A percentile compares a stretch with the other conserved stretches of the same genome.
phyloP scores from a whole-genome alignment of 2,888 invertebrate genomes.

The Pristionchus exspectatus region DNA sequence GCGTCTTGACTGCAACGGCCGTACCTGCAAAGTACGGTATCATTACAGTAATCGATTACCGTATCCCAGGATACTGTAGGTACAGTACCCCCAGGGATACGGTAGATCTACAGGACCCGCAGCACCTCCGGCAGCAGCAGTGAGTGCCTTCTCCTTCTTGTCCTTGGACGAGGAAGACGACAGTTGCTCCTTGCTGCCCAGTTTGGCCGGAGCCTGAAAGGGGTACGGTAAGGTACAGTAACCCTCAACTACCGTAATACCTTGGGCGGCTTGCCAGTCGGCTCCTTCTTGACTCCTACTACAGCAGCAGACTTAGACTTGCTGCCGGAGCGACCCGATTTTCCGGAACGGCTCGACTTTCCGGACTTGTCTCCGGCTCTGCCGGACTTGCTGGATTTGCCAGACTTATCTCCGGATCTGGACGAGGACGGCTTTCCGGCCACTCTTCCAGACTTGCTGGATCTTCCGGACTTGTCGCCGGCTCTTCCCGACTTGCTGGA shows the following conservation, averaged over 20 bases:
- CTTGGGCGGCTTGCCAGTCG: slow-evolving; percentile 26
- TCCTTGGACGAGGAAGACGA: not conserved
- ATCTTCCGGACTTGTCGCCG: not conserved
- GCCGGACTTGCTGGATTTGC: not conserved
- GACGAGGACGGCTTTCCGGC: not conserved
- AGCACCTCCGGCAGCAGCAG: not conserved
- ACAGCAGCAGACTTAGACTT: not conserved
- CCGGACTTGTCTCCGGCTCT: not conserved
- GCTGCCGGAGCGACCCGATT: not conserved
- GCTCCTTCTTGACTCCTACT: not conserved
- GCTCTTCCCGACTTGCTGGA: not conserved
- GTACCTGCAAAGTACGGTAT: not conserved
- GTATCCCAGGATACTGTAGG: not conserved
- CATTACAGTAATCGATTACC: not conserved
- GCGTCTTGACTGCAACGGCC: not conserved
- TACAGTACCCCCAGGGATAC: not conserved
- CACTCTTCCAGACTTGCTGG: not conserved
- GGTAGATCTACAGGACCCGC: not conserved
- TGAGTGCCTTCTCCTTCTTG: not conserved
- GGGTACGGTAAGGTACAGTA: not conserved
- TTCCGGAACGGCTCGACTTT: not conserved
- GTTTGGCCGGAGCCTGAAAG: not conserved
- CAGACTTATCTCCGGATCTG: slow-evolving; percentile 2
- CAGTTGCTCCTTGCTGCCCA: not conserved
- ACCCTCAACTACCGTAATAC: not conserved